These are phyloP conservation scores for Alfaro cultratus DNA, from an alignment of 2,797 vertebrate species.

Conservation along the genomic window DNA sequence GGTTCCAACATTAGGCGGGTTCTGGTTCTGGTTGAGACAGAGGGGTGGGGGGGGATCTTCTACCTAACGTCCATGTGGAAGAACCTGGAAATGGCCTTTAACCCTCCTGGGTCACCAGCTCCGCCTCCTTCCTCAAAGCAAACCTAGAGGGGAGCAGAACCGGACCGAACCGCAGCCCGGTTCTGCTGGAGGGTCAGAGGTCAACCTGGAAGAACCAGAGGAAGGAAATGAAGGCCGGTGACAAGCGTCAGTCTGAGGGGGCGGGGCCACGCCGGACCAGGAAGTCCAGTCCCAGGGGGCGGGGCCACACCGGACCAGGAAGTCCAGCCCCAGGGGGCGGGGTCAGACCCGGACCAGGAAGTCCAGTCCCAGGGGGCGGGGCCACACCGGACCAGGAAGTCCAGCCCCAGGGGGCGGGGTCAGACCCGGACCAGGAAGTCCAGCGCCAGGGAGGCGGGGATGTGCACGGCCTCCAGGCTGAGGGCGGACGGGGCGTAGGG, in stretches of 20 bases:
- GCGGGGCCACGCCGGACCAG: conserved; percentile 73
- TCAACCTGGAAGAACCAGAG: background rate
- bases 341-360: conserved; percentile 37
- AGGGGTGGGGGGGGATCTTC: background rate
- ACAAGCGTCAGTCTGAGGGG: no score
- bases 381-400: no score
- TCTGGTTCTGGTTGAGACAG: background rate
- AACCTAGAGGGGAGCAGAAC: background rate
- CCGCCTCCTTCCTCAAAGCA: background rate
- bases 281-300: conserved; percentile 81
- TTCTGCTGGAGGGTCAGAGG: background rate
- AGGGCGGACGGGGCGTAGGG: conserved; percentile 92
- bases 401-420: conserved; percentile 62
- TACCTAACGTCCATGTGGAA: background rate
- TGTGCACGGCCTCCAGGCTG: conserved; percentile 89
- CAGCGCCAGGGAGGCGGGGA: conserved; percentile 86
- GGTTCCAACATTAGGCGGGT: background rate
- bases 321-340: conserved; percentile 75
- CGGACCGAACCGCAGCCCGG: background rate
- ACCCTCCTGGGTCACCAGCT: background rate
- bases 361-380: conserved; percentile 62
- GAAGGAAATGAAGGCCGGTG: background rate
- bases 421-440: conserved; percentile 85
- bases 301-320: no score
- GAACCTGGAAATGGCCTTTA: background rate